Base-by-base conservation (phyloP, 2,797 vertebrate genomes). In the Catostomus latipinnis region DNA sequence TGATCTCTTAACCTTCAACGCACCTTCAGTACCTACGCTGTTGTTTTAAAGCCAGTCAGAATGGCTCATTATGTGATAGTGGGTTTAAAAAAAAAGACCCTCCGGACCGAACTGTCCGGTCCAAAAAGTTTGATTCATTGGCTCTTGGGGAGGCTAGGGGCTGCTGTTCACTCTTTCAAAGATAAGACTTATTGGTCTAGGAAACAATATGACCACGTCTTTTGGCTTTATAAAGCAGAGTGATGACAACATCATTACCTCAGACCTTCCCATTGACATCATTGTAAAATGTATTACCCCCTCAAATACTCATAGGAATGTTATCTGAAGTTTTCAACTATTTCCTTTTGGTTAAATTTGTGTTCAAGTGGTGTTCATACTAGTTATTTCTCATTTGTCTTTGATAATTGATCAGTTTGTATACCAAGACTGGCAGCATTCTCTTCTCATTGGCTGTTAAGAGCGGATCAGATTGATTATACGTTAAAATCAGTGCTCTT, bases 231-330 rank as follows among this genome's bases (percentile, higher is more conserved):
- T 83, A 75, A 69, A 61, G 22, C 53, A 68, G 54, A 65, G 48
- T 14, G 75, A 84, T 62, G 70, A 54, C 74, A 60, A 53, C 74
- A 67, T 66, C 52, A 71, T 71, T 82, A 82, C 80, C 76, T 82
- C 71, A 81, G 75, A 74, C 76, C 60, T 58, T 66, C 13, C 18
- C 78, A 16, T 49, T 73, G 62, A 73, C 62, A 58, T 58, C 71
- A 60, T 67, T 6, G 78, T 12, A 54, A 67, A 73, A 80, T 65
- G 2, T n/a, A 46, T 80, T 13, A 67, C 22, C 1, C 9, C 18
- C 12, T 13, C 53, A 13, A 18, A 72, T 61, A 16, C 6, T 52
- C 5, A 1, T 13, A 11, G 68, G 11, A 62, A 48, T 46, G 60
- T 2, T 34, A 34, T 34, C 34, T 34, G 34, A 43, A 69, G 6